phyloP scores from a whole-genome alignment of 2,797 vertebrate genomes.

The Cossypha heuglini region DNA sequence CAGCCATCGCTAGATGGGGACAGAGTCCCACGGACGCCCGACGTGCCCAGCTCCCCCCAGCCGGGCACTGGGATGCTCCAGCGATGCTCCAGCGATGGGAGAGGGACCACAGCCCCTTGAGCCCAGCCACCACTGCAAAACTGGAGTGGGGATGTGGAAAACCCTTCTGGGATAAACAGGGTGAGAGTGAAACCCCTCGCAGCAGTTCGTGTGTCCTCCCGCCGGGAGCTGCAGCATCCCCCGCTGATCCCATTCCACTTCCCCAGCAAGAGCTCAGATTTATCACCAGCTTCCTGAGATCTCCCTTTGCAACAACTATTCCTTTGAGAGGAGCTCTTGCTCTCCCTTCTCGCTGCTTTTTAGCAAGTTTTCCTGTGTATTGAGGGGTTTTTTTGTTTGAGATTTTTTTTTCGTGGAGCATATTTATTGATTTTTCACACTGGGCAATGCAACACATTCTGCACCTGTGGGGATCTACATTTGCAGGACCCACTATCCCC shows the following conservation, averaged over 20 bases:
- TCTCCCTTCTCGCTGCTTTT: not conserved
- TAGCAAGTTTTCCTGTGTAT: not conserved
- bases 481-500: not conserved
- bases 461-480: not conserved
- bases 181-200: accelerated
- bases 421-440: constrained; percentile 38
- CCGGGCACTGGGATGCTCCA: not conserved
- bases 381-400: not conserved
- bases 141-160: accelerated
- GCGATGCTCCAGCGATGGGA: not conserved
- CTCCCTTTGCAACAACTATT: not conserved
- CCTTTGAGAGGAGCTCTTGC: constrained; percentile 34
- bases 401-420: not conserved
- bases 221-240: accelerated
- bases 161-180: not conserved
- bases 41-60: not conserved
- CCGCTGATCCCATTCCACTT: not conserved
- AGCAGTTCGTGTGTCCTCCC: accelerated
- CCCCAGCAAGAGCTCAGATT: not conserved
- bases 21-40: not conserved
- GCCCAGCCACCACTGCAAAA: accelerated
- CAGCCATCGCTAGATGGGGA: constrained; percentile 58
- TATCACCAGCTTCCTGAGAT: not conserved
- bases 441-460: not conserved
- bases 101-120: not conserved